phyloP scores from a whole-genome alignment of 2,888 invertebrate species.

The Hydropsyche betteni region DNA sequence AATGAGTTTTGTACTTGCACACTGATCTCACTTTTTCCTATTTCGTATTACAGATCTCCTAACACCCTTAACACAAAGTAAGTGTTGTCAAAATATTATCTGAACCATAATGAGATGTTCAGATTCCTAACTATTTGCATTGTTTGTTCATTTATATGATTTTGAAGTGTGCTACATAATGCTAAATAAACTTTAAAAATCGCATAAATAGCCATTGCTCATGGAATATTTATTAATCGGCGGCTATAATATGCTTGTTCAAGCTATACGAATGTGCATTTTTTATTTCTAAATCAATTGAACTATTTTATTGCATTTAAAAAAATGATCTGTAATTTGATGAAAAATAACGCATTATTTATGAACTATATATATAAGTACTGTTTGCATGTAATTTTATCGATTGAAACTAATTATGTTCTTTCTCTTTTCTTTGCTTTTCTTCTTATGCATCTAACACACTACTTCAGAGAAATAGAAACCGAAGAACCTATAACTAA shows the following conservation, averaged over 20 bases:
- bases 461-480: constrained; percentile 32
- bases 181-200: background rate
- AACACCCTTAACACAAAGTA: constrained; percentile 51
- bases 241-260: background rate
- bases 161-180: background rate
- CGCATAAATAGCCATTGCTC: too few species aligned
- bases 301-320: too few species aligned
- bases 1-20: too few species aligned
- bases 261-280: background rate
- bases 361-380: too few species aligned
- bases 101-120: constrained; percentile 10
- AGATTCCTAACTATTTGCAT: constrained; percentile 20
- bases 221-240: too few species aligned
- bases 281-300: too few species aligned
- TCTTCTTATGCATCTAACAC: constrained; percentile 35
- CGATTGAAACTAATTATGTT: constrained; percentile 27
- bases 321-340: too few species aligned
- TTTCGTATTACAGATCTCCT: constrained; percentile 49
- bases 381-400: constrained; percentile 38
- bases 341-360: too few species aligned
- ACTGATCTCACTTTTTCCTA: constrained; percentile 44
- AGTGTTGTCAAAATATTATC: constrained; percentile 45
- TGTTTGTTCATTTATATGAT: background rate
- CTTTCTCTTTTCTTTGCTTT: constrained; percentile 34
- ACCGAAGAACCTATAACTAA: constrained; percentile 34